Evolutionary conservation across 1,140 invertebrate genomes (phyloP), one percentile per base, ranked within the genome.

Genomic region (Panagrolaimus sp.): DNA sequence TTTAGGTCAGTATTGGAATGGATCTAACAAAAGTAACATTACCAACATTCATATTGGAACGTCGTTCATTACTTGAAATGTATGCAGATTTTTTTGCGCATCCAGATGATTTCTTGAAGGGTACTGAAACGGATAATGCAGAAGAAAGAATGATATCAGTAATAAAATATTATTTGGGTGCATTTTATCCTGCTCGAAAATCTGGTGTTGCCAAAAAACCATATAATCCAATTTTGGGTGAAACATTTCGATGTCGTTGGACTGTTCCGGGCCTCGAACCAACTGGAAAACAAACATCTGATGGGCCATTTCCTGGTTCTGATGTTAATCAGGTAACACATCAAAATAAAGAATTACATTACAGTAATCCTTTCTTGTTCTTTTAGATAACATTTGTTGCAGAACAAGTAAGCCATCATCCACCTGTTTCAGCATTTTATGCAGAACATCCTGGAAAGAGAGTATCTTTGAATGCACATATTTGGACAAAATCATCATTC

Each of bases 321-420:
- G 79, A 80, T 43, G 65, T 65, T 14, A 82, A 83, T 68, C 79
- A 82, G 44, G 76, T 76, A 23, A 0, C n/a, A n/a, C n/a, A n/a
- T n/a, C n/a, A n/a, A n/a, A n/a, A n/a, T n/a, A n/a, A n/a, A n/a
- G n/a, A n/a, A n/a, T n/a, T n/a, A n/a, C n/a, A n/a, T n/a, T n/a
- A n/a, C n/a, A n/a, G n/a, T n/a, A n/a, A n/a, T n/a, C n/a, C n/a
- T n/a, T n/a, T n/a, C n/a, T n/a, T n/a, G n/a, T n/a, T n/a, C n/a
- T n/a, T 43, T 44, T 38, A 74, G 73, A 68, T 87, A 13, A 83
- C 78, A 0, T 98, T 97, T 85, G 88, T 95, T 69, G 93, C 95
- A 3, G 96, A 98, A 85, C 96, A 98, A 87, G 96, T 99, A 5
- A 97, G 93, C 9, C 96, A 99, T 87, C 96, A 98, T 87, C 96